Evolutionary conservation across 2,797 vertebrate genomes (phyloP).

Genomic region (Sphenodon punctatus): DNA sequence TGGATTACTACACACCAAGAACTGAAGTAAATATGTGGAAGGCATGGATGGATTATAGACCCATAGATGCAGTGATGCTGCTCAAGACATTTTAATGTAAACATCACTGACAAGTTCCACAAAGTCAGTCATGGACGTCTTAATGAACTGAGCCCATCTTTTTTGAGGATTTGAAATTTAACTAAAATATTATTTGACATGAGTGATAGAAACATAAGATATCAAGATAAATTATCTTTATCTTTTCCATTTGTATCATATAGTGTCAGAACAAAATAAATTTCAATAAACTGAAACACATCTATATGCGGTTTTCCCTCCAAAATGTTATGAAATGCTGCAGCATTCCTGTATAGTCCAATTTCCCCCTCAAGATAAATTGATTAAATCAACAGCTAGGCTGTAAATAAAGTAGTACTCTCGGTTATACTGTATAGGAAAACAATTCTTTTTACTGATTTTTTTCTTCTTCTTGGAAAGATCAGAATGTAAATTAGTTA

Average conservation of each 20-base stretch:
- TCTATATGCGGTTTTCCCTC: neutral
- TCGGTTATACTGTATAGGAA: neutral
- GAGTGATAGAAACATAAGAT: neutral
- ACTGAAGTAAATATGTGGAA: neutral
- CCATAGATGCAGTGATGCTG: neutral
- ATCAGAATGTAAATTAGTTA: neutral
- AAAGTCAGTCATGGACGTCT: neutral
- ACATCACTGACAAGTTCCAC: neutral
- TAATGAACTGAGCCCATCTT: slow-evolving; percentile 1
- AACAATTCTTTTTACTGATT: neutral
- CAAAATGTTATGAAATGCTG: neutral
- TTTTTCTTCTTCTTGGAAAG: neutral
- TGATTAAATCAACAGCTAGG: neutral
- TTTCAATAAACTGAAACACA: slow-evolving; percentile 17
- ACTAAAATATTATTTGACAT: slow-evolving; percentile 9
- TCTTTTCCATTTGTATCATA: neutral
- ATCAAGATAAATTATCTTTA: slow-evolving; percentile 37
- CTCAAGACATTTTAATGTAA: slow-evolving; percentile 12
- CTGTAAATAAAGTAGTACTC: slow-evolving; percentile 18
- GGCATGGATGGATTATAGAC: neutral
- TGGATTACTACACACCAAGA: neutral
- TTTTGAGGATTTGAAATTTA: neutral
- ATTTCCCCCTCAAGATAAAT: slow-evolving; percentile 35
- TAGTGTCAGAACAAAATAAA: neutral
- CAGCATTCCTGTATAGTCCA: slow-evolving; percentile 10